Evolutionary conservation across 2,113 vertebrate genomes (phyloP).

Genomic region (Coptodon bakossiorum): DNA sequence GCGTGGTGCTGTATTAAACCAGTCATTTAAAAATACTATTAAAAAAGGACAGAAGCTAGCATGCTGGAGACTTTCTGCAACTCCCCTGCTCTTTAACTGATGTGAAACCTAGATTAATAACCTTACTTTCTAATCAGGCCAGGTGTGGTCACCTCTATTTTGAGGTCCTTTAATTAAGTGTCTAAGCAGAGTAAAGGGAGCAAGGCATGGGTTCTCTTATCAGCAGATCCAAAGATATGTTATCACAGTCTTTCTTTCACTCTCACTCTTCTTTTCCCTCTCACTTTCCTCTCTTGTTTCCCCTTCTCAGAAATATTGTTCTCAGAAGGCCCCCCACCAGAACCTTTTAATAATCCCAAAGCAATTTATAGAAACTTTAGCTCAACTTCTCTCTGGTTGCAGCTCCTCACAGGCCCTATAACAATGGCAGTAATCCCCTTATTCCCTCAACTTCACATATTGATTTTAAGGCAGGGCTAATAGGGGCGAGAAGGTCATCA

Average conservation of each 20-base stretch:
- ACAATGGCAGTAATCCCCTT: conserved; percentile 30
- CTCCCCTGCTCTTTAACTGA: conserved; percentile 1
- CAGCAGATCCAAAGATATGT: conserved; percentile 22
- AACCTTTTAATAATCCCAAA: conserved; percentile 57
- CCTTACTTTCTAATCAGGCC: conserved; percentile 29
- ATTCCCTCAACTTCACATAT: conserved; percentile 38
- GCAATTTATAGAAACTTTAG: conserved; percentile 48
- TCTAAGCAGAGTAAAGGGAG: not conserved
- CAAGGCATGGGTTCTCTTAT: not conserved
- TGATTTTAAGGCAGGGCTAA: conserved; percentile 43
- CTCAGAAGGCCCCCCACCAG: conserved; percentile 18
- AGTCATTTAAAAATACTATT: not conserved
- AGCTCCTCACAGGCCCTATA: not conserved
- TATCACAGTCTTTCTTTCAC: not conserved
- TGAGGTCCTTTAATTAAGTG: conserved; percentile 39
- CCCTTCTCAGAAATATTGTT: conserved; percentile 7
- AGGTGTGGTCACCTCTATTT: conserved; percentile 30
- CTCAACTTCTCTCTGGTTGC: conserved; percentile 17
- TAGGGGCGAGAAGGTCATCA: conserved; percentile 28
- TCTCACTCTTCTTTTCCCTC: not conserved
- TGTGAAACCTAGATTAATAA: conserved; percentile 31
- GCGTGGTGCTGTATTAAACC: not conserved
- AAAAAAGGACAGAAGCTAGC: not conserved
- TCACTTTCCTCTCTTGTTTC: not conserved
- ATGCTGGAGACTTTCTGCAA: not conserved